Base-by-base conservation (phyloP, 2,888 invertebrate genomes). In the Brachypalpus laphriformis region DNA sequence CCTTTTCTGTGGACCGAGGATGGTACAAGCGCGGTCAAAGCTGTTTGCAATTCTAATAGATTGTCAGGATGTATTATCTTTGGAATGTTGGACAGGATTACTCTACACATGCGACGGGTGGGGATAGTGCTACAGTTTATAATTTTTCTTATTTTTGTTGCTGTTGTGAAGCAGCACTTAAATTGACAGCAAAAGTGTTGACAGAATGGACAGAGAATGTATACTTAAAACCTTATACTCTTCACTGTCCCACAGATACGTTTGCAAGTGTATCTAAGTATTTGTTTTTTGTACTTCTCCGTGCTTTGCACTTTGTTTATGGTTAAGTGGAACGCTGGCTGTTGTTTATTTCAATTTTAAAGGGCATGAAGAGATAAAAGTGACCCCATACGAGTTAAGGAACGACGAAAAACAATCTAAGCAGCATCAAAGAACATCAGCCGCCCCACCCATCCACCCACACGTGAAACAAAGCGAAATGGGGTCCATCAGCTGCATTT, bases 31-130 rank as follows among this genome's bases (percentile, higher is more conserved):
- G 40, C 63, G 85, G 71, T 59, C 75, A 81, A 70, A 75, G 59
- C 51, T 85, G 54, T 85, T 81, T 85, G 81, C 81, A 81, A 81
- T 85, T 85, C 85, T 81, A 81, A 85, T 85, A 75, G 71, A 76
- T 59, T 71, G 75, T 81, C 85, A 71, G 54, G 31, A 71, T 16
- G 71, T 34, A 66, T 85, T 81, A 76, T 76, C 81, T 37, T 81
- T 51, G 49, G 76, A 66, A 75, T 81, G 31, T 76, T 42, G 65
- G 81, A 85, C 85, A 66, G 81, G 54, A 81, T 81, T 76, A 81
- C 70, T 71, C 47, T 57, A 54, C 81, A 71, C 81, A 85, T 76
- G 81, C 66, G 85, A 66, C 71, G 61, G 47, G 31, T 66, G 71
- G 40, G 71, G 47, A 71, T 75, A 70, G 59, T 66, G 49, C 59